phyloP scores from a whole-genome alignment of 1,140 invertebrate species.

The Acromyrmex charruanus region DNA sequence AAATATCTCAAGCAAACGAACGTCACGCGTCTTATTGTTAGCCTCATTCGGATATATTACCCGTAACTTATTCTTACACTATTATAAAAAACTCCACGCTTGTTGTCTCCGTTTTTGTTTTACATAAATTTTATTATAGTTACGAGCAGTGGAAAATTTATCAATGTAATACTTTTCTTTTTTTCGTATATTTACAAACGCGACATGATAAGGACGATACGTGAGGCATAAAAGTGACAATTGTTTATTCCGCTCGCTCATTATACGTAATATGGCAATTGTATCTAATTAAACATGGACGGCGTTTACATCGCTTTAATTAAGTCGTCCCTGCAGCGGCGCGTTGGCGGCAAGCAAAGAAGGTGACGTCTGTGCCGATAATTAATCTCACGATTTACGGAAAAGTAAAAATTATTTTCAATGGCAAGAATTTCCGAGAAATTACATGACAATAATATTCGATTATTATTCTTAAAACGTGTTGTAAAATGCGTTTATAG shows the following conservation, averaged over 20 bases:
- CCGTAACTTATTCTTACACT: too few species aligned
- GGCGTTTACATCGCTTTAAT: slow-evolving; percentile 5
- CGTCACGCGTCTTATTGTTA: too few species aligned
- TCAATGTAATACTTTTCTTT: neutral
- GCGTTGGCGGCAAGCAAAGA: neutral
- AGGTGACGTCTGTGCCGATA: neutral
- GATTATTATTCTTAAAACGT: neutral
- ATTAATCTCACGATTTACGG: neutral
- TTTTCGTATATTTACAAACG: neutral
- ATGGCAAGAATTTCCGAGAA: slow-evolving; percentile 10
- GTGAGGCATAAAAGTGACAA: neutral
- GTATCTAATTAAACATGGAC: neutral
- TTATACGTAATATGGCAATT: slow-evolving; percentile 20
- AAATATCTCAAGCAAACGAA: neutral
- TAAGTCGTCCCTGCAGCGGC: neutral
- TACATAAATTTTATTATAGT: slow-evolving; percentile 14
- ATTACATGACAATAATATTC: neutral
- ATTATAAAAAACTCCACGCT: neutral
- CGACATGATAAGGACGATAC: neutral
- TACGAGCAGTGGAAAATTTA: slow-evolving; percentile 10
- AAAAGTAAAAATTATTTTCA: slow-evolving; percentile 12
- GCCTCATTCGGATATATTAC: neutral
- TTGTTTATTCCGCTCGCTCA: slow-evolving; percentile 21
- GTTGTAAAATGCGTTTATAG: neutral
- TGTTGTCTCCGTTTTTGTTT: neutral